Evolutionary conservation across 1,140 invertebrate species (phyloP).

Genomic region (Pachyrhynchus sulphureomaculatus): DNA sequence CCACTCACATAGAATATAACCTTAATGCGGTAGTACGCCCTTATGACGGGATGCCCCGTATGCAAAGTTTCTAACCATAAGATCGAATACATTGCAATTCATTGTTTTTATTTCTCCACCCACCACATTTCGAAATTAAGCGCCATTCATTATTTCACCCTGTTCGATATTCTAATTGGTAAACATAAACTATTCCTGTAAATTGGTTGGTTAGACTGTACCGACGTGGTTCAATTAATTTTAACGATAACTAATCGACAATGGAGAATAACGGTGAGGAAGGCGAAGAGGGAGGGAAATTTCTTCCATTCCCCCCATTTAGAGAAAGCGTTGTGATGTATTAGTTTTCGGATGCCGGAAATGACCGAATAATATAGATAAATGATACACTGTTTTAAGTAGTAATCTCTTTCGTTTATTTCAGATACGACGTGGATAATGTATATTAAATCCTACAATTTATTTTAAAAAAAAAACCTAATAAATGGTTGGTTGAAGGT

Average conservation of each 20-base stretch:
- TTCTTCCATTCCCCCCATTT: background rate
- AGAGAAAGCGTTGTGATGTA: constrained; percentile 10
- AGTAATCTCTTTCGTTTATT: constrained; percentile 12
- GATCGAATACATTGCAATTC: too few relatives aligned
- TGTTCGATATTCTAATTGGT: background rate
- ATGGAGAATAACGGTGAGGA: constrained; percentile 1
- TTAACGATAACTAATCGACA: constrained; percentile 21
- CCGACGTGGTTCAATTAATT: constrained; percentile 18
- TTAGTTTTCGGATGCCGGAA: constrained; percentile 20
- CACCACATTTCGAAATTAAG: too few relatives aligned
- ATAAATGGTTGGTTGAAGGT: too few relatives aligned
- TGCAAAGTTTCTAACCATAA: too few relatives aligned
- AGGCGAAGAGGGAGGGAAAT: background rate
- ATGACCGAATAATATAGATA: constrained; percentile 19
- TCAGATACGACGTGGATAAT: background rate
- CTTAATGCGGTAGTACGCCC: too few relatives aligned
- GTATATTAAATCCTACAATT: background rate
- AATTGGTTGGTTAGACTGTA: constrained; percentile 5
- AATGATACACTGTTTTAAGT: background rate
- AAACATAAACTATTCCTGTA: constrained; percentile 12
- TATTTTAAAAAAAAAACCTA: too few relatives aligned
- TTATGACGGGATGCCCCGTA: too few relatives aligned
- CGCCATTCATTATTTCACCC: background rate
- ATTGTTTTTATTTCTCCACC: too few relatives aligned
- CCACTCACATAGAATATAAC: too few relatives aligned